Conservation (phyloP, 2,797 vertebrate genomes). For the Diplodus sargus region DNA sequence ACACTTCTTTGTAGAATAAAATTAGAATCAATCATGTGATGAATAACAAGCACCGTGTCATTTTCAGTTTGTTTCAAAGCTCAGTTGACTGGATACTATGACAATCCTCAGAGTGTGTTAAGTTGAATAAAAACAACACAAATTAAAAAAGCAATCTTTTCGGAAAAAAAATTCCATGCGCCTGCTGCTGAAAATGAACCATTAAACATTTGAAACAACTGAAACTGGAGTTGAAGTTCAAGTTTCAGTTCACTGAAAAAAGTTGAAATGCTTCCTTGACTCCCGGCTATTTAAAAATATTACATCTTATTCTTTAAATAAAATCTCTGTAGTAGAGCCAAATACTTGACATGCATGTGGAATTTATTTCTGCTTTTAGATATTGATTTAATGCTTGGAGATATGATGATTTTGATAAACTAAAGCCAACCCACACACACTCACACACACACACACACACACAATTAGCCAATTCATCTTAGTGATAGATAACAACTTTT, state of each 20-base stretch:
- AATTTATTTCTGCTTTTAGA: conserved; percentile 33
- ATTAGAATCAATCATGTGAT: conserved; percentile 44
- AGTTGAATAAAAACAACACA: no score
- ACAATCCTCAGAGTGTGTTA: background rate
- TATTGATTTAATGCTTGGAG: conserved; percentile 32
- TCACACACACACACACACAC: conserved; percentile 8
- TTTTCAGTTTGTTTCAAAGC: conserved; percentile 22
- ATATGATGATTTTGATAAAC: conserved; percentile 23
- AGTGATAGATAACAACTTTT: conserved; percentile 50
- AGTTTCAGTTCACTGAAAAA: background rate
- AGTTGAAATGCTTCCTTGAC: conserved; percentile 15
- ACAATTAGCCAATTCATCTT: conserved; percentile 42
- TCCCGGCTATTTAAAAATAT: conserved; percentile 15
- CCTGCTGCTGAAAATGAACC: background rate
- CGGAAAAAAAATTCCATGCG: background rate
- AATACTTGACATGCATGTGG: conserved; percentile 15
- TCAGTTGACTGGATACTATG: conserved; percentile 22
- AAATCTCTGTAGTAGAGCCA: conserved; percentile 28
- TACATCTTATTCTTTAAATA: background rate
- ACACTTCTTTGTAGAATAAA: conserved; percentile 20
- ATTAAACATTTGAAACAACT: background rate
- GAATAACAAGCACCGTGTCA: conserved; percentile 22
- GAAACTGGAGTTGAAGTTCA: background rate
- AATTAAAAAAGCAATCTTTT: background rate
- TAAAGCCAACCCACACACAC: background rate